Evolutionary conservation across 64 coral and sea anemone species (phyloP).

Genomic region (Anthopleura sola): DNA sequence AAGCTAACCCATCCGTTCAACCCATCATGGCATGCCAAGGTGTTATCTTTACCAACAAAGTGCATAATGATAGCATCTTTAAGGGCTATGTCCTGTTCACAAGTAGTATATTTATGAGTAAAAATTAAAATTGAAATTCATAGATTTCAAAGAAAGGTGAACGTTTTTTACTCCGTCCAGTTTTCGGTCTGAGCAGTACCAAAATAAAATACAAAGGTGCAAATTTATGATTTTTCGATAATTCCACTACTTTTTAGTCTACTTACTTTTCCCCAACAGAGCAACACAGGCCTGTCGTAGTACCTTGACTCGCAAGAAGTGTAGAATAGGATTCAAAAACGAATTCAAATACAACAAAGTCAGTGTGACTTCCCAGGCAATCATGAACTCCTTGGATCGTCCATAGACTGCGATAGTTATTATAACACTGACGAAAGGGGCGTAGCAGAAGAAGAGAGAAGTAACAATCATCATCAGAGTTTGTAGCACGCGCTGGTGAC

Average conservation of each 20-base stretch:
- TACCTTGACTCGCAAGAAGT: constrained; percentile 17
- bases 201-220: no score
- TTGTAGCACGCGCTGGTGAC: constrained; percentile 2
- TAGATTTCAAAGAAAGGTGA: no score
- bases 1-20: no score
- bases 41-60: no score
- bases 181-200: no score
- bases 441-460: constrained; percentile 17
- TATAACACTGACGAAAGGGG: constrained; percentile 21
- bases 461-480: constrained; percentile 13
- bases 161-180: no score
- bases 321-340: constrained; percentile 31
- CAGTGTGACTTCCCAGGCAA: constrained; percentile 15
- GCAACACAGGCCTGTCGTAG: constrained; percentile 11
- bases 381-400: constrained; percentile 27
- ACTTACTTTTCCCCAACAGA: neutral
- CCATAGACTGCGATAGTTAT: constrained; percentile 3
- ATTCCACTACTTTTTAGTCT: neutral
- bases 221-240: no score
- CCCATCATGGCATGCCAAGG: no score
- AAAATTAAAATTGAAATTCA: no score
- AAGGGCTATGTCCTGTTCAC: no score
- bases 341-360: constrained; percentile 45
- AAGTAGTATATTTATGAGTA: no score
- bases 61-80: no score